Evolutionary conservation across 2,113 vertebrate genomes (phyloP).

Genomic region (Chelonoidis abingdonii): DNA sequence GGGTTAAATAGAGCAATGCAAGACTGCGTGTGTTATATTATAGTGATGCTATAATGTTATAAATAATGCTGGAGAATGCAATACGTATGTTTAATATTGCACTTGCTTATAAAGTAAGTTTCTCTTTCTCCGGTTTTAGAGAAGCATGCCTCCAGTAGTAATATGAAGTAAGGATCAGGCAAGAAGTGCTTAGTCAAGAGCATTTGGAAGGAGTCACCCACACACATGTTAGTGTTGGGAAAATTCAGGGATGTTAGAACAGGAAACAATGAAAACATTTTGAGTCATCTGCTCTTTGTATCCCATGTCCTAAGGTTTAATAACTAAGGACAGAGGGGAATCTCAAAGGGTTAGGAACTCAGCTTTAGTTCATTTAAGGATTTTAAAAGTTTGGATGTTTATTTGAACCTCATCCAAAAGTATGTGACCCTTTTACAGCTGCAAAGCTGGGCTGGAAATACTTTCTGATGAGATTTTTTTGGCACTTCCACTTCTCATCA

Average conservation of each 20-base stretch:
- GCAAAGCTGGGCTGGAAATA: conserved; percentile 53
- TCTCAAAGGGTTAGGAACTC: conserved; percentile 31
- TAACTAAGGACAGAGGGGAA: neutral
- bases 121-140: conserved; percentile 46
- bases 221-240: neutral
- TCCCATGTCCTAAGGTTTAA: conserved; percentile 31
- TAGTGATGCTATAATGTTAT: conserved; percentile 80
- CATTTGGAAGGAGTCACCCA: neutral
- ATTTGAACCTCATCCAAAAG: conserved; percentile 47
- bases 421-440: conserved; percentile 51
- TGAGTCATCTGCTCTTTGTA: neutral
- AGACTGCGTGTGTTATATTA: conserved; percentile 77
- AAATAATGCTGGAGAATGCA: conserved; percentile 82
- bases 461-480: conserved; percentile 27
- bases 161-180: conserved; percentile 13
- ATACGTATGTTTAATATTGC: conserved; percentile 85
- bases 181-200: neutral
- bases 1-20: conserved; percentile 71
- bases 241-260: conserved; percentile 31
- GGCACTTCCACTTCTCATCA: conserved; percentile 55
- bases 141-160: neutral
- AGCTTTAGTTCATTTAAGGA: conserved; percentile 59
- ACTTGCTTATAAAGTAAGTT: conserved; percentile 78
- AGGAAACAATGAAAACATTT: neutral
- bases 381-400: conserved; percentile 25